phyloP scores from a whole-genome alignment of 2,797 vertebrate species.

The Dicrostonyx torquatus region DNA sequence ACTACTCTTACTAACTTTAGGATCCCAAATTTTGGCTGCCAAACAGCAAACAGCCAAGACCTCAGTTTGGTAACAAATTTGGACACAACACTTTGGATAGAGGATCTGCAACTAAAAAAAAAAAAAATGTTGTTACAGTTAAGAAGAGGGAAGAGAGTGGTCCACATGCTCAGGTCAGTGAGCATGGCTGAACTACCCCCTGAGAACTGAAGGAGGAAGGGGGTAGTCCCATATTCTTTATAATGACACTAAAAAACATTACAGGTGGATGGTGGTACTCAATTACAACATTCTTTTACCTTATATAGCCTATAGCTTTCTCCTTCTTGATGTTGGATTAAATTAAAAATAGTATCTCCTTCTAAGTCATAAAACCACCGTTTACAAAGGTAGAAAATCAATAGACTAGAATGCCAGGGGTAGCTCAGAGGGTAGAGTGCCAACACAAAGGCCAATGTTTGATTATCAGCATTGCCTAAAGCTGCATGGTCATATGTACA shows the following conservation, averaged over 20 bases:
- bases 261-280: neutral
- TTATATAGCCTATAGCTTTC: neutral
- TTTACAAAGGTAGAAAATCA: neutral
- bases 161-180: neutral
- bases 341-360: neutral
- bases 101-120: neutral
- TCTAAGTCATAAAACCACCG: neutral
- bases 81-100: neutral
- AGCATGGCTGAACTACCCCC: neutral
- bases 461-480: neutral
- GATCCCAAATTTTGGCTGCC: neutral
- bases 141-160: neutral
- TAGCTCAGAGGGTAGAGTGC: neutral
- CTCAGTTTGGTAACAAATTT: neutral
- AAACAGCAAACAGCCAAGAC: neutral
- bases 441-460: neutral
- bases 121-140: neutral
- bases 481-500: neutral
- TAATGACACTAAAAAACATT: neutral
- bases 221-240: neutral
- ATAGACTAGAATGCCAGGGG: neutral
- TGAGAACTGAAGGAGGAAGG: neutral
- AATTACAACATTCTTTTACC: neutral
- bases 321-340: neutral
- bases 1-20: neutral